Percentiles rank a stretch among this genome's conserved stretches.
Evolutionary conservation across 2,797 vertebrate genomes (phyloP).

Genomic region (Tokudaia muenninki): DNA sequence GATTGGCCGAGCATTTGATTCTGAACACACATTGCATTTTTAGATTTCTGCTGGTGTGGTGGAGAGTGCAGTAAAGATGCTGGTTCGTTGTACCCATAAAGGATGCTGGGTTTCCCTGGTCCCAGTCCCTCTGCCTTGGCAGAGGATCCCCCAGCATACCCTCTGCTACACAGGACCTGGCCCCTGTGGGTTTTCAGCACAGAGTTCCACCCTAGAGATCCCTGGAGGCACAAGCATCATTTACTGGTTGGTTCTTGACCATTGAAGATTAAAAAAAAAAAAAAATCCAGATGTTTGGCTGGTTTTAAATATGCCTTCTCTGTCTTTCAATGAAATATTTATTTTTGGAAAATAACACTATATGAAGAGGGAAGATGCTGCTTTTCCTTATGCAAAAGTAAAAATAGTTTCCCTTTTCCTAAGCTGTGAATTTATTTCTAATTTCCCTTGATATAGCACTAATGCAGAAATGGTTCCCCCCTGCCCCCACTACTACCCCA

Average conservation of each 20-base stretch:
- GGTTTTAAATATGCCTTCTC: conserved; percentile 2
- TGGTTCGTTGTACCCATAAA: background rate
- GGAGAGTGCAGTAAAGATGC: background rate
- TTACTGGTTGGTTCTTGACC: background rate
- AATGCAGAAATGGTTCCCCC: conserved; percentile 30
- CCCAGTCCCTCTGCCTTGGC: background rate
- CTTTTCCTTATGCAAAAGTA: conserved; percentile 50
- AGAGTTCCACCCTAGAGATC: conserved; percentile 10
- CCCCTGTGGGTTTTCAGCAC: background rate
- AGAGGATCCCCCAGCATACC: background rate
- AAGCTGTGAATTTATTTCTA: conserved; percentile 9
- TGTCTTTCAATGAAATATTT: conserved; percentile 40
- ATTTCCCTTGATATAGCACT: conserved; percentile 34
- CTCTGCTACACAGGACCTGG: background rate
- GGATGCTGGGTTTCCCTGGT: background rate
- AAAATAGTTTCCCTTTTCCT: conserved; percentile 49
- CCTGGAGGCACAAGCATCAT: background rate
- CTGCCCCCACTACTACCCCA: conserved; percentile 50
- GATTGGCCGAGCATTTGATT: background rate
- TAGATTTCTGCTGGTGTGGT: background rate
- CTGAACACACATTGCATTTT: background rate
- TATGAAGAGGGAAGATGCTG: background rate
- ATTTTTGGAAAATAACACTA: conserved; percentile 10
- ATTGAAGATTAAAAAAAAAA: conserved; percentile 18
- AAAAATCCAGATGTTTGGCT: conserved; percentile 49